phyloP scores from a whole-genome alignment of 92 coral and sea anemone genomes.

The Parazoanthus swiftii region DNA sequence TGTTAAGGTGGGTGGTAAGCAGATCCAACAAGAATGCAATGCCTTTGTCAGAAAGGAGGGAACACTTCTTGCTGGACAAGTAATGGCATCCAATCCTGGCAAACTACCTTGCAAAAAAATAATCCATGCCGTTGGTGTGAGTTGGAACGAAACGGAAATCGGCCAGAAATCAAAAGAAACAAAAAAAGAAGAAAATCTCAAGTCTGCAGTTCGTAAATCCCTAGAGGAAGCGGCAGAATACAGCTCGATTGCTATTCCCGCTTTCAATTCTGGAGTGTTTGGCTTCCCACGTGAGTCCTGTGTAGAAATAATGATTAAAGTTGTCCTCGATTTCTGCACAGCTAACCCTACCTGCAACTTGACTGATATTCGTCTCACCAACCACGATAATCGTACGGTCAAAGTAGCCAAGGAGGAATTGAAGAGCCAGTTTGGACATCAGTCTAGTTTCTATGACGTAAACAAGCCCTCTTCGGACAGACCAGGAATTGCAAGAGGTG shows the following conservation, averaged over 20 bases:
- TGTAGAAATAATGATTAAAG: slow-evolving; percentile 54
- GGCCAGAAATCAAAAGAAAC: not conserved
- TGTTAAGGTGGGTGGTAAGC: slow-evolving; percentile 54
- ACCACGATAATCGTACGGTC: slow-evolving; percentile 53
- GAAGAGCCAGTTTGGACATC: slow-evolving; percentile 42
- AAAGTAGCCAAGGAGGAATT: slow-evolving; percentile 49
- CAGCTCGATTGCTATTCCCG: slow-evolving; percentile 69
- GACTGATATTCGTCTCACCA: slow-evolving; percentile 60
- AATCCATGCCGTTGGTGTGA: slow-evolving; percentile 74
- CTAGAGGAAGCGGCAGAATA: slow-evolving; percentile 41
- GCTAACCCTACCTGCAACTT: slow-evolving; percentile 41
- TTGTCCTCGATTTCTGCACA: slow-evolving; percentile 45
- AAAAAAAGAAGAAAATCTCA: slow-evolving; percentile 27
- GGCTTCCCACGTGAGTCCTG: slow-evolving; percentile 63
- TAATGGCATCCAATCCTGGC: slow-evolving; percentile 51
- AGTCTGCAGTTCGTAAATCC: slow-evolving; percentile 39
- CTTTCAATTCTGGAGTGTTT: slow-evolving; percentile 65
- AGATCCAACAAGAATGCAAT: slow-evolving; percentile 56
- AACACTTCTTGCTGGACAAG: slow-evolving; percentile 42
- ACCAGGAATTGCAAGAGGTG: not conserved
- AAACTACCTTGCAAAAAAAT: slow-evolving; percentile 62
- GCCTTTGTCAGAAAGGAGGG: not conserved
- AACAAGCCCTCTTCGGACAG: not conserved
- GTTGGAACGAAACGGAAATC: slow-evolving; percentile 35
- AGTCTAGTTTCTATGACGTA: slow-evolving; percentile 21